phyloP scores from a whole-genome alignment of 2,888 invertebrate species.

The Protophormia terraenovae region DNA sequence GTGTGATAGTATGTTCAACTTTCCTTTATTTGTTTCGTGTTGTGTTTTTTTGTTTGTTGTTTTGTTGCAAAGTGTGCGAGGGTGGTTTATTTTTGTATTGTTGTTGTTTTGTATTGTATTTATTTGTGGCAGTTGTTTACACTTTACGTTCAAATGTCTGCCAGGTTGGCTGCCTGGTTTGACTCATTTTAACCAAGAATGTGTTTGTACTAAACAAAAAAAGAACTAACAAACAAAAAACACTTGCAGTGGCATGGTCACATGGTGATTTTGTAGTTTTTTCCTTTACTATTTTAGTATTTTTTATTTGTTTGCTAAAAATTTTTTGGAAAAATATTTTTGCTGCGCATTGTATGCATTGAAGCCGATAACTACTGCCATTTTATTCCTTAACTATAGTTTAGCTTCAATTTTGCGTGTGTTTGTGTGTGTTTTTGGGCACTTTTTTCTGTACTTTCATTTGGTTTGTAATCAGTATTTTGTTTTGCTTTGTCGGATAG shows the following conservation, averaged over 20 bases:
- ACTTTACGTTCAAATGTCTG: conserved; percentile 48
- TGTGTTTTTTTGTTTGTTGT: neutral
- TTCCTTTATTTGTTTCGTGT: conserved; percentile 37
- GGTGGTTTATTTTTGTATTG: conserved; percentile 51
- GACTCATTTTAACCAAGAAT: conserved; percentile 44
- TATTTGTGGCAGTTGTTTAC: conserved; percentile 57
- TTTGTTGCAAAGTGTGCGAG: conserved; percentile 57
- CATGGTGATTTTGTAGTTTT: conserved; percentile 72
- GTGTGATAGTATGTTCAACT: conserved; percentile 26
- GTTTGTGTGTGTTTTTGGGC: neutral
- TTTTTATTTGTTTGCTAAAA: conserved; percentile 34
- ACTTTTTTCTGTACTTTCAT: conserved; percentile 20
- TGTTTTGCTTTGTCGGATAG: conserved; percentile 48
- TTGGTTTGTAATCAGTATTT: conserved; percentile 56
- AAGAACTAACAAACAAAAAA: conserved; percentile 8
- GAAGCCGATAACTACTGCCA: conserved; percentile 78
- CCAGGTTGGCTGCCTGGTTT: conserved; percentile 49
- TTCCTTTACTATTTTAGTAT: neutral
- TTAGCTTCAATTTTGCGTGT: conserved; percentile 34
- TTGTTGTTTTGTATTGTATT: conserved; percentile 35
- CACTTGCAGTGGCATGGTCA: conserved; percentile 70
- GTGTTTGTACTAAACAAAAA: conserved; percentile 25
- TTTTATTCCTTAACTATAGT: conserved; percentile 69
- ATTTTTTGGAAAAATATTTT: conserved; percentile 56
- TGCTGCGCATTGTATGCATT: conserved; percentile 73